Evolutionary conservation across 2,888 invertebrate species (phyloP).

Genomic region (Acanthosoma haemorrhoidale): DNA sequence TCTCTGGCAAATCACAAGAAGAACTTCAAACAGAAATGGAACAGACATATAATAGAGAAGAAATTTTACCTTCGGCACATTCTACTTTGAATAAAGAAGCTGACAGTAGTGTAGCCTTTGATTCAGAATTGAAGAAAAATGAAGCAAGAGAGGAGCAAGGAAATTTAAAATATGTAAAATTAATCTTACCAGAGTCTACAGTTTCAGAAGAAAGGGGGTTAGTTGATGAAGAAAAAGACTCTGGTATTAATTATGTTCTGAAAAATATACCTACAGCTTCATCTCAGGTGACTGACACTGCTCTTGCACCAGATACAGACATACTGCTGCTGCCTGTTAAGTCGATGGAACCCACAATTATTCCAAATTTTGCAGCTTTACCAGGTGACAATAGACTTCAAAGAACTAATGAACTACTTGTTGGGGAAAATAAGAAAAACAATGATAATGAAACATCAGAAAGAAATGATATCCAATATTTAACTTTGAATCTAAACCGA

Average conservation of each 20-base stretch:
- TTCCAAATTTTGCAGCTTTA: not conserved
- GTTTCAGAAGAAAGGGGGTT: not conserved
- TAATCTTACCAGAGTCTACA: not conserved
- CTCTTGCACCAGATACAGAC: not conserved
- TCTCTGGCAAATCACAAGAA: not conserved
- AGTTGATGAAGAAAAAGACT: not conserved
- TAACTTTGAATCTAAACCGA: not conserved
- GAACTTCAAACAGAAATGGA: not conserved
- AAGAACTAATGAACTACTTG: not conserved
- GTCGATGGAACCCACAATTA: not conserved
- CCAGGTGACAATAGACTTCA: no score
- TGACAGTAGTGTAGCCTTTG: not conserved
- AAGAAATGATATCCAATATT: not conserved
- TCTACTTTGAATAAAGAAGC: not conserved
- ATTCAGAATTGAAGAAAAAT: not conserved
- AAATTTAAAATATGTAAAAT: not conserved
- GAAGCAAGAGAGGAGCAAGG: not conserved
- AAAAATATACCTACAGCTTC: not conserved
- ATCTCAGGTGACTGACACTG: not conserved
- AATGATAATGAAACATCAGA: not conserved
- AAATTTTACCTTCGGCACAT: not conserved
- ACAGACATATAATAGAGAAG: not conserved
- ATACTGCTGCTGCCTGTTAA: not conserved
- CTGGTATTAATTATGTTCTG: not conserved
- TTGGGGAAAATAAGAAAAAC: not conserved